These are phyloP conservation scores for Phengaris arion DNA, from an alignment of 2,888 invertebrate genomes.

Conservation along the genomic window DNA sequence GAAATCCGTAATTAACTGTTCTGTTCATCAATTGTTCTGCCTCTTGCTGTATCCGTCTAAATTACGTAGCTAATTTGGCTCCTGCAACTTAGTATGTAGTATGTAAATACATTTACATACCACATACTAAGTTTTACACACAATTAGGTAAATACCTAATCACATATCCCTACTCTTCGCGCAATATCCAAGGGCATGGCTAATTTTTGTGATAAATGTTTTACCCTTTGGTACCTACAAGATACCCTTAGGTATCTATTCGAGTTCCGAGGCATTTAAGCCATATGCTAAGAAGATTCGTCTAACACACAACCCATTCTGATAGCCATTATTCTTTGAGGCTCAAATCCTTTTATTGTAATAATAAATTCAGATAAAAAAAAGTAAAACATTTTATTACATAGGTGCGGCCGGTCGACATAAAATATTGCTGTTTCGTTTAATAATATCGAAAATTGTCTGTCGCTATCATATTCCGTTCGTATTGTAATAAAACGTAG, in stretches of 20 bases:
- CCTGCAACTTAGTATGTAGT: not conserved
- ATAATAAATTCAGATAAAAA: not conserved
- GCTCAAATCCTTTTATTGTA: not conserved
- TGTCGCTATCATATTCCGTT: not conserved
- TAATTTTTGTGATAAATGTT: not conserved
- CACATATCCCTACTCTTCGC: not conserved
- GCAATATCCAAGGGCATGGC: not conserved
- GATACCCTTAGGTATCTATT: too few relatives aligned
- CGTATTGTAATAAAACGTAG: not conserved
- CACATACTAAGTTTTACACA: too few relatives aligned
- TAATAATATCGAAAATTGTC: slow-evolving; percentile 6
- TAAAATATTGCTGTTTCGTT: slow-evolving; percentile 8
- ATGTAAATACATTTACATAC: not conserved
- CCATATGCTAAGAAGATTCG: not conserved
- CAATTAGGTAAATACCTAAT: not conserved
- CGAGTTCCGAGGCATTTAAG: too few relatives aligned
- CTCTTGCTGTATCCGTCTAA: too few relatives aligned
- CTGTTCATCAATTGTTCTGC: too few relatives aligned
- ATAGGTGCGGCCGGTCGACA: slow-evolving; percentile 4
- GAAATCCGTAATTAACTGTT: not conserved
- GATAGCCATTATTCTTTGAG: not conserved
- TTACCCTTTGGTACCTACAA: too few relatives aligned
- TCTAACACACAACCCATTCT: not conserved
- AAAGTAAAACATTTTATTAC: not conserved
- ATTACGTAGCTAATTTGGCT: too few relatives aligned